Conservation (phyloP, 2,113 vertebrate genomes). For the Notarius quadriscutis region DNA sequence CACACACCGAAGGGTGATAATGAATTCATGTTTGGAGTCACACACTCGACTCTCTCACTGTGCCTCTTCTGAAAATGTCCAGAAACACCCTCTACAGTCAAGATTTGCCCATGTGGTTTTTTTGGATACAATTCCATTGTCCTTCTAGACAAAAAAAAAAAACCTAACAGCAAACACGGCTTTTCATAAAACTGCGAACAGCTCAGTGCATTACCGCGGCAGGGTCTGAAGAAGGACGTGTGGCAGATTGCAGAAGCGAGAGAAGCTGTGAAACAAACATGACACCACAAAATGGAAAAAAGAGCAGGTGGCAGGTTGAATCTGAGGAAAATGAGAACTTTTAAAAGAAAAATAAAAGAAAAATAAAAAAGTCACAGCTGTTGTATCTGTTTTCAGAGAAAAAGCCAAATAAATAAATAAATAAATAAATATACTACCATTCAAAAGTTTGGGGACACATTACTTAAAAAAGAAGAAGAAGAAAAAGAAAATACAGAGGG, state of each 20-base stretch:
- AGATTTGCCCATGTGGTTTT: slow-evolving; percentile 38
- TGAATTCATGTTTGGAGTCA: slow-evolving; percentile 62
- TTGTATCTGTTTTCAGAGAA: neutral
- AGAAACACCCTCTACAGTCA: slow-evolving; percentile 47
- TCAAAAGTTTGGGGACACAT: neutral
- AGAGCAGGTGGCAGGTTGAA: slow-evolving; percentile 1
- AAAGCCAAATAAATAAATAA: neutral
- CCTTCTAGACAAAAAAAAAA: neutral
- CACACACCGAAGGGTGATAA: slow-evolving; percentile 63
- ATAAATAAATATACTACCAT: slow-evolving; percentile 1
- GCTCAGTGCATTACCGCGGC: neutral
- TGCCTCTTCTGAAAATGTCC: slow-evolving; percentile 44
- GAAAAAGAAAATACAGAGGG: too few species aligned
- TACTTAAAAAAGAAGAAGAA: neutral
- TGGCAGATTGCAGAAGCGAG: slow-evolving; percentile 4
- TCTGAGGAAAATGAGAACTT: neutral
- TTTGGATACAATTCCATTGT: slow-evolving; percentile 14
- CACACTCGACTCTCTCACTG: slow-evolving; percentile 46
- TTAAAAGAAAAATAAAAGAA: neutral
- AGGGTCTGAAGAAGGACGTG: neutral
- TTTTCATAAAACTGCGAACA: slow-evolving; percentile 16
- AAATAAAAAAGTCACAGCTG: neutral
- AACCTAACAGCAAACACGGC: slow-evolving; percentile 17
- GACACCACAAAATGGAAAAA: neutral
- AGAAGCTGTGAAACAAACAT: slow-evolving; percentile 21